Evolutionary conservation across 2,113 vertebrate species (phyloP).

Genomic region (Sylvia atricapilla): DNA sequence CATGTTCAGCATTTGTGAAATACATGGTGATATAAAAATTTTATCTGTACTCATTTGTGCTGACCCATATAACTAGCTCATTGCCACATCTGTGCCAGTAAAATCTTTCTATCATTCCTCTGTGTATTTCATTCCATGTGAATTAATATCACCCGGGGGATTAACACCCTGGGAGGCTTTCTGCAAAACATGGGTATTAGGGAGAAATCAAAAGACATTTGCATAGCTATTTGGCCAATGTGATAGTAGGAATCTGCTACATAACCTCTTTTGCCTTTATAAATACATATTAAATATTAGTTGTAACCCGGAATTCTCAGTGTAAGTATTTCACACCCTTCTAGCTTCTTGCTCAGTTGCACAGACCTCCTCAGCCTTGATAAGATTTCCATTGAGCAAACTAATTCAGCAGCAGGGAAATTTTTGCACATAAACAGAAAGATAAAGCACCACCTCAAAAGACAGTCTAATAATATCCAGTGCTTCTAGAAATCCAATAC

Average conservation of each 20-base stretch:
- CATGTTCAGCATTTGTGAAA: neutral
- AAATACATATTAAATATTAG: neutral
- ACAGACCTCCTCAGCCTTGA: neutral
- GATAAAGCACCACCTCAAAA: neutral
- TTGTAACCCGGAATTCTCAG: neutral
- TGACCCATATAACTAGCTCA: slow-evolving; percentile 1
- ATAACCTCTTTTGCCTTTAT: neutral
- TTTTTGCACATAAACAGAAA: neutral
- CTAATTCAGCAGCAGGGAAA: neutral
- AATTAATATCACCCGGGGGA: neutral
- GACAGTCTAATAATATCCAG: neutral
- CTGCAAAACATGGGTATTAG: slow-evolving; percentile 22
- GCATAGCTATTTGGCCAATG: neutral
- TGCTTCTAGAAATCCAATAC: neutral
- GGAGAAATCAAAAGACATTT: slow-evolving; percentile 1
- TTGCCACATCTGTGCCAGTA: slow-evolving; percentile 2
- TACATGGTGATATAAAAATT: neutral
- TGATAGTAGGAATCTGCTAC: neutral
- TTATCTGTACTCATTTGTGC: neutral
- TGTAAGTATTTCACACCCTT: neutral
- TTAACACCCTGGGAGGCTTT: neutral
- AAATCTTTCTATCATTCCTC: neutral
- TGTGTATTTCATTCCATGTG: slow-evolving; percentile 15
- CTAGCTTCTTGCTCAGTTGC: neutral
- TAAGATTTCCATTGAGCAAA: neutral